Evolutionary conservation across 2,888 invertebrate species (phyloP).

Genomic region (Drosophila emarginata): DNA sequence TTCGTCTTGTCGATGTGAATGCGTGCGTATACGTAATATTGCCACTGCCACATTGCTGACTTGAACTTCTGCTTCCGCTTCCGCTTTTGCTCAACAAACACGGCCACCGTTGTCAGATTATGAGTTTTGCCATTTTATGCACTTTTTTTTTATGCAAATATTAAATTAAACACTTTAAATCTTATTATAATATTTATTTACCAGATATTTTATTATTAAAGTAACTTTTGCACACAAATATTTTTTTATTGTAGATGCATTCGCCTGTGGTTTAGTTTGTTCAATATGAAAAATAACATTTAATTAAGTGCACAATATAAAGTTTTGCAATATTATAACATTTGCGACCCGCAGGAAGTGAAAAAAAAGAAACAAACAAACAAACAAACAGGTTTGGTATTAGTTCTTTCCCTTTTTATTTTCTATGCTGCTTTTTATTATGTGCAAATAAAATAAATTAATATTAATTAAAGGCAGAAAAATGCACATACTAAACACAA

Average conservation of each 20-base stretch:
- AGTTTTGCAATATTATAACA: conserved; percentile 4
- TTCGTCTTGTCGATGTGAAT: conserved; percentile 40
- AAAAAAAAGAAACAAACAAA: background rate
- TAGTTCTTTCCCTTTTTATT: conserved; percentile 31
- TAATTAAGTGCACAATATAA: conserved; percentile 40
- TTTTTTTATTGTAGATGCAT: conserved; percentile 27
- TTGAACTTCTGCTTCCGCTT: conserved; percentile 27
- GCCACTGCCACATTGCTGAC: conserved; percentile 31
- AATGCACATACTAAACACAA: conserved; percentile 43
- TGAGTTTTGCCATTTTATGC: conserved; percentile 5
- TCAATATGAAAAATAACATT: conserved; percentile 32
- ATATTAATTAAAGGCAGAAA: conserved; percentile 49
- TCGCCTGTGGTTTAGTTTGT: background rate
- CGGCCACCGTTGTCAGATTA: conserved; percentile 9
- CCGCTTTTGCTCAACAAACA: background rate
- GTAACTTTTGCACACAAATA: background rate
- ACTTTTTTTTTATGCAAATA: conserved; percentile 32
- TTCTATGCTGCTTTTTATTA: conserved; percentile 11
- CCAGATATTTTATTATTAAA: conserved; percentile 11
- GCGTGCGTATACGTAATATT: conserved; percentile 53
- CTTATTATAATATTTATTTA: conserved; percentile 39
- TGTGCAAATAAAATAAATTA: conserved; percentile 53
- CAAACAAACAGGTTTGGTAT: conserved; percentile 13
- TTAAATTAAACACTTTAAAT: conserved; percentile 46
- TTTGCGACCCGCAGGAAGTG: background rate